These are phyloP conservation scores for Drosophila arizonae DNA, from an alignment of 1,140 invertebrate genomes.

Conservation along the genomic window DNA sequence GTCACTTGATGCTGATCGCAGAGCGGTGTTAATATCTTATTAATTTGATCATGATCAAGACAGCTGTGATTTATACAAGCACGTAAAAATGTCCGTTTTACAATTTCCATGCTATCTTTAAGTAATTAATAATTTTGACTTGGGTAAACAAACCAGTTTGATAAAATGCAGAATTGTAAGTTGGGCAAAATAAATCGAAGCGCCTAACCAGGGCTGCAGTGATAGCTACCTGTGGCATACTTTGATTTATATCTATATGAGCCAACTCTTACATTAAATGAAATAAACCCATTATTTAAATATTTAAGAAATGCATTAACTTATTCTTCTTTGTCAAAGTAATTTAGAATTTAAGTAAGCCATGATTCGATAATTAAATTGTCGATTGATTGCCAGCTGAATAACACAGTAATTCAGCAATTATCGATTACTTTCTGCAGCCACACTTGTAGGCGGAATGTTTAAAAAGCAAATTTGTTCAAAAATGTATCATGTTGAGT, in stretches of 20 bases:
- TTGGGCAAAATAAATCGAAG: background rate
- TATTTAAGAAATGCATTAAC: background rate
- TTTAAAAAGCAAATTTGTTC: background rate
- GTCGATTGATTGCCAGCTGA: too few species aligned
- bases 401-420: too few species aligned
- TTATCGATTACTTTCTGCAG: too few species aligned
- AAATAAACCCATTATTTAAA: background rate
- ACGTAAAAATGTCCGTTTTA: conserved; percentile 54
- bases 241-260: too few species aligned
- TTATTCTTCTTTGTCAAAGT: too few species aligned
- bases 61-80: conserved; percentile 64
- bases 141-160: background rate
- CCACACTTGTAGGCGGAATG: background rate
- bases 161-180: background rate
- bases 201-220: conserved; percentile 26
- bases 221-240: background rate
- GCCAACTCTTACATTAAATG: background rate
- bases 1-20: conserved; percentile 43
- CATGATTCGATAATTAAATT: too few species aligned
- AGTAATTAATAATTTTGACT: background rate
- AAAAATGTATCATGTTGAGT: background rate
- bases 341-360: too few species aligned
- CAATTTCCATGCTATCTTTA: conserved; percentile 35
- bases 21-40: conserved; percentile 48
- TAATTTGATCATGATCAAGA: conserved; percentile 46